Percentiles rank a stretch among this genome's conserved stretches.
Conservation (phyloP, 2,797 vertebrate genomes). For the Discoglossus pictus region DNA sequence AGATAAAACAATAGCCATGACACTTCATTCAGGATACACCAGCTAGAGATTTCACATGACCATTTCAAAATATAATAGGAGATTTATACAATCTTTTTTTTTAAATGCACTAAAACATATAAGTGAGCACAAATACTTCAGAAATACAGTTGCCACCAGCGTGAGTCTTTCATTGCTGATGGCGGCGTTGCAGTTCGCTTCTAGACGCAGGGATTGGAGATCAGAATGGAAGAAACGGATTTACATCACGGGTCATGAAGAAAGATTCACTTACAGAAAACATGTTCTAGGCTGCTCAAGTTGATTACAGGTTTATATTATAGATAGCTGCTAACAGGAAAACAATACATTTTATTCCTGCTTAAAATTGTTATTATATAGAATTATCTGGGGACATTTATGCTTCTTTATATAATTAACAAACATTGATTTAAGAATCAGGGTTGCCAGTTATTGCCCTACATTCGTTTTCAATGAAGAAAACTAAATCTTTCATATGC, state of each 20-base stretch:
- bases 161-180: slow-evolving; percentile 52
- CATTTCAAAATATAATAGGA: slow-evolving; percentile 76
- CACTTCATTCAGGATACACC: slow-evolving; percentile 75
- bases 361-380: no score
- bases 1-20: slow-evolving; percentile 71
- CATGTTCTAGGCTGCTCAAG: slow-evolving; percentile 61
- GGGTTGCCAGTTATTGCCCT: no score
- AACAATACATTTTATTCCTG: no score
- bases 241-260: slow-evolving; percentile 59
- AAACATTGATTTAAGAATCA: no score
- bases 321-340: slow-evolving; percentile 41
- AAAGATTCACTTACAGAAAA: no score
- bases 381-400: no score
- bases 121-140: slow-evolving; percentile 72
- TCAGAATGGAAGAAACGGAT: slow-evolving; percentile 71
- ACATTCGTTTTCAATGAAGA: no score
- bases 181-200: background rate
- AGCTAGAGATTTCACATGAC: slow-evolving; percentile 80
- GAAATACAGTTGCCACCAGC: slow-evolving; percentile 73
- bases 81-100: slow-evolving; percentile 76
- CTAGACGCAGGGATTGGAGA: slow-evolving; percentile 60
- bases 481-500: no score
- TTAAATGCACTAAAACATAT: slow-evolving; percentile 79
- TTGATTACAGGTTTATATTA: slow-evolving; percentile 69
- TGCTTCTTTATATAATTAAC: no score